Evolutionary conservation across 2,888 invertebrate species (phyloP), one percentile per base, ranked within the genome.

Genomic region (Lasius fuliginosus): DNA sequence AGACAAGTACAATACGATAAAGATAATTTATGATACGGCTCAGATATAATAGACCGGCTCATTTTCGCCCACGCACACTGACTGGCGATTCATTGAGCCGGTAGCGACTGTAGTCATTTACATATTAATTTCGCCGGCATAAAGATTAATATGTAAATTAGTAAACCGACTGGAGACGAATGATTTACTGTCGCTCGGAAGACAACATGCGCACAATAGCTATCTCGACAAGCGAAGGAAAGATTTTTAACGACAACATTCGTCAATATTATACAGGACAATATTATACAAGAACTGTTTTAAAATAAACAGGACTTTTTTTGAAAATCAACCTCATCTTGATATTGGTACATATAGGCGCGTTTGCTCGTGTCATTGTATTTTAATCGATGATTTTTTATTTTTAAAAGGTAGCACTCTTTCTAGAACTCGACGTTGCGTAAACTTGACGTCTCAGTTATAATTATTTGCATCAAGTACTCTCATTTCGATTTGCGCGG

Each of bases 71-170:
- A 27, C 40, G 36, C 53, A n/a, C 15, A 8, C 27, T 42, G 23
- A 36, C 36, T 68, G 27, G 33, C 42, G 40, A 33, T 42, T 64
- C 49, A 69, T 79, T 79, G 69, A 79, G 67, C 4, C 69, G 42
- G 67, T 62, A 65, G 64, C 49, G 53, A 40, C 56, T 18, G 46
- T 27, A 40, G 53, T 53, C 53, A 79, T 77, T 79, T 79, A 53
- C 83, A 79, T 79, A 79, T 83, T 83, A 79, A 83, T 79, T 83
- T 62, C 40, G n/a, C 40, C 46, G 30, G 40, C 62, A 12, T 42
- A 30, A 73, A 46, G 79, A 83, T 83, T 83, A 83, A 76, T 83
- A 77, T 49, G 68, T 33, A 67, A 83, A 83, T 67, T 40, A 36
- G 27, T 79, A 69, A 40, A 27, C 18, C 76, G 12, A 53, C 58